These are phyloP conservation scores for Bombyx mandarina DNA, from an alignment of 1,140 invertebrate genomes.

Conservation along the genomic window DNA sequence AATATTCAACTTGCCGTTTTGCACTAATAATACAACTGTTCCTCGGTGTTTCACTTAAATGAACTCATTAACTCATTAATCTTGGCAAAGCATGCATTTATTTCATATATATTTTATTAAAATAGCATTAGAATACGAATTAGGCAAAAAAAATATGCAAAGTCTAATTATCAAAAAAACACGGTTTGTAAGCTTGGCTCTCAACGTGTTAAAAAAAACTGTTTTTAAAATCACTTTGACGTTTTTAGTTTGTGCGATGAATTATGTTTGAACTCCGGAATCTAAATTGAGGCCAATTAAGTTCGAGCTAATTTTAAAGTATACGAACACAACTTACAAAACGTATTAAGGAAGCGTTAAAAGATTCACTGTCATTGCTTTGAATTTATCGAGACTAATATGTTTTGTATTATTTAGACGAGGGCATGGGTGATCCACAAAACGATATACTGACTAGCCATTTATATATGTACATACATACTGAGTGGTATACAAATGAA, in stretches of 20 bases:
- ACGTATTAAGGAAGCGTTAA: constrained; percentile 16
- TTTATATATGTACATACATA: too few relatives aligned
- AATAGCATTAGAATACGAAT: background rate
- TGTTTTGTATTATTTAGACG: too few relatives aligned
- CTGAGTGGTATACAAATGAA: too few relatives aligned
- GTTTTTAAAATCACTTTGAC: constrained; percentile 14
- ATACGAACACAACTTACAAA: constrained; percentile 13
- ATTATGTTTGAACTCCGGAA: constrained; percentile 16
- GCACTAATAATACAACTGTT: too few relatives aligned
- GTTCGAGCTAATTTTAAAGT: constrained; percentile 18
- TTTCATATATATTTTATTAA: too few relatives aligned
- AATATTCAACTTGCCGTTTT: too few relatives aligned
- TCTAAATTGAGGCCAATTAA: constrained; percentile 27
- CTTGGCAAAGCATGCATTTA: background rate
- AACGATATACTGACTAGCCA: too few relatives aligned
- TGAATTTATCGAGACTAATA: background rate
- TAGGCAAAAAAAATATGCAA: background rate
- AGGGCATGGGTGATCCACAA: too few relatives aligned
- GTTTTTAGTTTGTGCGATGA: constrained; percentile 22
- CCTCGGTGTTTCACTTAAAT: too few relatives aligned
- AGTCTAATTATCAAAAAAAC: too few relatives aligned
- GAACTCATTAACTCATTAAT: too few relatives aligned
- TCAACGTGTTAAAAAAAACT: background rate
- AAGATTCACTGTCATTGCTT: constrained; percentile 18
- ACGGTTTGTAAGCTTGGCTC: too few relatives aligned